A percentile compares a stretch with the other conserved stretches of the same genome.
Conservation (phyloP, 2,888 invertebrate species). For the Drosophila paramelanica region DNA sequence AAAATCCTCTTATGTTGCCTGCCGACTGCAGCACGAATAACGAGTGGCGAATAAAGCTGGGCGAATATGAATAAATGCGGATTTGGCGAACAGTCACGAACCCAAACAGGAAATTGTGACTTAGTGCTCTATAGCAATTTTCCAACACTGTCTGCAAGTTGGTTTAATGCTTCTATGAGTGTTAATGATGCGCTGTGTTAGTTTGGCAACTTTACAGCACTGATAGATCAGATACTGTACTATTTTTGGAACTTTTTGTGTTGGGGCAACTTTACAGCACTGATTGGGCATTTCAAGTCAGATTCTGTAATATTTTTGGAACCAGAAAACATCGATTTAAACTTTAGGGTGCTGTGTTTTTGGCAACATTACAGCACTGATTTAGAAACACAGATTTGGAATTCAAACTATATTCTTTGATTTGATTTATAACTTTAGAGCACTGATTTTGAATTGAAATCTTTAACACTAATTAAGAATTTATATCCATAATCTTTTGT, state of each 20-base stretch:
- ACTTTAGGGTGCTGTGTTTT: background rate
- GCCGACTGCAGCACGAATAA: slow-evolving; percentile 24
- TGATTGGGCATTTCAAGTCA: too few species aligned
- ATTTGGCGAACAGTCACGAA: slow-evolving; percentile 30
- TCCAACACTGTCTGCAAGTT: slow-evolving; percentile 3
- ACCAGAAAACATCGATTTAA: too few species aligned
- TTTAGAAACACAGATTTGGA: background rate
- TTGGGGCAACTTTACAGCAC: background rate
- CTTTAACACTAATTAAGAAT: too few species aligned
- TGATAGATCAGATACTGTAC: background rate
- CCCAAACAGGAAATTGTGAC: slow-evolving; percentile 36
- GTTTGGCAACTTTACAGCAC: background rate
- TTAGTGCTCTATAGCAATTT: slow-evolving; percentile 3
- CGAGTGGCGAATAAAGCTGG: slow-evolving; percentile 12
- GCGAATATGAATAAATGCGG: slow-evolving; percentile 20
- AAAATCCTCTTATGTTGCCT: slow-evolving; percentile 74
- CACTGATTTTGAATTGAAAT: too few species aligned
- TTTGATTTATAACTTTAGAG: too few species aligned
- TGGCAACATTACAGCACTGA: background rate
- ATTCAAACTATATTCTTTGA: too few species aligned
- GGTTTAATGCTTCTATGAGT: background rate
- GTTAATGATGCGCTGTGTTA: background rate
- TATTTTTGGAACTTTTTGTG: too few species aligned
- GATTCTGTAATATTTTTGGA: too few species aligned
- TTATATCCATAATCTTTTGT: too few species aligned